Evolutionary conservation across 2,888 invertebrate species (phyloP).

Genomic region (Oxytorus armatus): DNA sequence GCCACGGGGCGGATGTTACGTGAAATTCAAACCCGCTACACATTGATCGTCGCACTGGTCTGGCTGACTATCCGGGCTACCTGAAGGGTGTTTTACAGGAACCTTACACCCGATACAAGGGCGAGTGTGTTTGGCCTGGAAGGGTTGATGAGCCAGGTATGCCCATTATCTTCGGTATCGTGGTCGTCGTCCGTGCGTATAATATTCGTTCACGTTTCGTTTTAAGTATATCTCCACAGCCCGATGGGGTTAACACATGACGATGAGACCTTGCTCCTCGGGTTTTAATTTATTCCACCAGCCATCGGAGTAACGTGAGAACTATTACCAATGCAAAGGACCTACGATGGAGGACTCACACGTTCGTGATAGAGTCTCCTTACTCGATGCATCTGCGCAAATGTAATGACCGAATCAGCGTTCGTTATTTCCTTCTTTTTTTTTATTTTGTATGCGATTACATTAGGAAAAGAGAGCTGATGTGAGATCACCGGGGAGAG

Average conservation of each 20-base stretch:
- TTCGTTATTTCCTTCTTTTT: too few species aligned
- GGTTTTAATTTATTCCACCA: slow-evolving; percentile 77
- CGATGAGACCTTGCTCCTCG: slow-evolving; percentile 71
- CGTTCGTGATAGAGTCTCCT: slow-evolving; percentile 1
- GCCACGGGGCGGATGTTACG: slow-evolving; percentile 40
- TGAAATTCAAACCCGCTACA: slow-evolving; percentile 60
- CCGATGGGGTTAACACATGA: slow-evolving; percentile 68
- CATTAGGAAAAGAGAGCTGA: slow-evolving; percentile 6
- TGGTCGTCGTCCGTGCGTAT: slow-evolving; percentile 70
- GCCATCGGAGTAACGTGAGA: slow-evolving; percentile 80
- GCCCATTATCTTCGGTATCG: slow-evolving; percentile 76
- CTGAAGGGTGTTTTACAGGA: slow-evolving; percentile 53
- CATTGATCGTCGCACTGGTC: slow-evolving; percentile 63
- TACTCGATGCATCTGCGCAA: slow-evolving; percentile 73
- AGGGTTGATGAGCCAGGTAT: slow-evolving; percentile 75
- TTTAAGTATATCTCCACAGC: slow-evolving; percentile 73
- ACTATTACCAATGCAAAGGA: slow-evolving; percentile 48
- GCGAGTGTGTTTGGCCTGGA: slow-evolving; percentile 44
- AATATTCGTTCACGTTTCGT: slow-evolving; percentile 67
- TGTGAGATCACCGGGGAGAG: neutral
- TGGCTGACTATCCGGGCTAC: slow-evolving; percentile 72
- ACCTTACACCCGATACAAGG: slow-evolving; percentile 64
- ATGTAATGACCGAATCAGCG: slow-evolving; percentile 59
- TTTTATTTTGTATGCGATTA: slow-evolving; percentile 77
- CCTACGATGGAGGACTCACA: slow-evolving; percentile 11